A percentile compares a stretch with the other conserved stretches of the same genome.
phyloP scores from a whole-genome alignment of 2,113 vertebrate genomes.

The Chrysochloris asiatica region DNA sequence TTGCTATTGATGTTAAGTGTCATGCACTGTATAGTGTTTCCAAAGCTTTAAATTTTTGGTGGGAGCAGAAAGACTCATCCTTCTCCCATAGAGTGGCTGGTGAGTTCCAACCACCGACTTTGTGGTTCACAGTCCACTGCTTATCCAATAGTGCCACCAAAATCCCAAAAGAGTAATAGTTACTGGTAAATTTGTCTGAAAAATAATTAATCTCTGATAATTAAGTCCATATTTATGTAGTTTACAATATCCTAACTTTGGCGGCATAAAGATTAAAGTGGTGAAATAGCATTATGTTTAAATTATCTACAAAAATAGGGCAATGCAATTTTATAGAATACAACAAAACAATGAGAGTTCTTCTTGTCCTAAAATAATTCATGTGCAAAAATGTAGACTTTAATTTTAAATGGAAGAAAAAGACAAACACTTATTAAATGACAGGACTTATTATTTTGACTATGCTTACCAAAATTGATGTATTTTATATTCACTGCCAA shows the following conservation, averaged over 20 bases:
- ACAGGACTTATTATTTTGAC: background rate
- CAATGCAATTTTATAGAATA: background rate
- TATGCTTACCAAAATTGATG: background rate
- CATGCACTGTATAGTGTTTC: too few species aligned
- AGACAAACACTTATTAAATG: background rate
- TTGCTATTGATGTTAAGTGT: too few species aligned
- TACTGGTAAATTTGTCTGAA: background rate
- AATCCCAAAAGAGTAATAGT: background rate
- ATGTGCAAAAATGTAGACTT: background rate
- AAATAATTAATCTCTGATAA: background rate
- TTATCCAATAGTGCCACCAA: too few species aligned
- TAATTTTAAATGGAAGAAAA: background rate
- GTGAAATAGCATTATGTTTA: background rate
- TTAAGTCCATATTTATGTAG: background rate
- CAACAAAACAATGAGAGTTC: background rate
- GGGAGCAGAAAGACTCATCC: too few species aligned
- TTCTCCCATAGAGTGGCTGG: too few species aligned
- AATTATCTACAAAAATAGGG: background rate
- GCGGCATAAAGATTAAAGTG: background rate
- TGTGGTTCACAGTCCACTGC: too few species aligned
- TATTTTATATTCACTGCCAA: background rate
- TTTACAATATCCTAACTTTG: background rate
- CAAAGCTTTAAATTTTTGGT: too few species aligned
- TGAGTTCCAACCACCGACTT: too few species aligned
- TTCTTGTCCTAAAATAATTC: background rate